phyloP scores from a whole-genome alignment of 2,888 invertebrate species.

The Rotaria macrura region DNA sequence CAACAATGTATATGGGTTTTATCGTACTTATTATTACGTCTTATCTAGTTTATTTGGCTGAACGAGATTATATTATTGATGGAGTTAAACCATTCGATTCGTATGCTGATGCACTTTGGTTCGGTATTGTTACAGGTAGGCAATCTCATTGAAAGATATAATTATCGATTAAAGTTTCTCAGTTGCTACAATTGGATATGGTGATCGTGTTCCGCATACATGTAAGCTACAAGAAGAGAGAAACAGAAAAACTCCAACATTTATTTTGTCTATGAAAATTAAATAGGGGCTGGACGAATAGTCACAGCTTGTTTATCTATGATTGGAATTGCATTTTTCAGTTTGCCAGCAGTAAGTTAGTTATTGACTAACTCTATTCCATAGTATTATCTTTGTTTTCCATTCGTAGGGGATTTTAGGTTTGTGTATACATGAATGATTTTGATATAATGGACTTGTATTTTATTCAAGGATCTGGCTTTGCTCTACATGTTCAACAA shows the following conservation, averaged over 20 bases:
- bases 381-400: not conserved
- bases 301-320: not conserved
- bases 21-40: not conserved
- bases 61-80: constrained; percentile 15
- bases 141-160: not conserved
- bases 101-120: constrained; percentile 23
- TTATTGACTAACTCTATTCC: not conserved
- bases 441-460: not conserved
- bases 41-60: constrained; percentile 7
- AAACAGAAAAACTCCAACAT: too few species aligned
- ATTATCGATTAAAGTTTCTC: not conserved
- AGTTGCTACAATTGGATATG: constrained; percentile 22
- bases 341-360: not conserved
- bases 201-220: not conserved
- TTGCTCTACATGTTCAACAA: constrained; percentile 22
- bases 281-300: constrained; percentile 12
- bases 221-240: not conserved
- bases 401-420: not conserved
- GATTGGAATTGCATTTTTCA: not conserved
- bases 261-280: too few species aligned
- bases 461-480: not conserved
- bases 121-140: constrained; percentile 1
- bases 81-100: not conserved
- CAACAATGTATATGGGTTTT: constrained; percentile 21
- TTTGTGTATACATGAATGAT: not conserved